Percentiles rank a stretch among this genome's conserved stretches.
Conservation (phyloP, 2,888 invertebrate species). For the Cryptus viduatorius region DNA sequence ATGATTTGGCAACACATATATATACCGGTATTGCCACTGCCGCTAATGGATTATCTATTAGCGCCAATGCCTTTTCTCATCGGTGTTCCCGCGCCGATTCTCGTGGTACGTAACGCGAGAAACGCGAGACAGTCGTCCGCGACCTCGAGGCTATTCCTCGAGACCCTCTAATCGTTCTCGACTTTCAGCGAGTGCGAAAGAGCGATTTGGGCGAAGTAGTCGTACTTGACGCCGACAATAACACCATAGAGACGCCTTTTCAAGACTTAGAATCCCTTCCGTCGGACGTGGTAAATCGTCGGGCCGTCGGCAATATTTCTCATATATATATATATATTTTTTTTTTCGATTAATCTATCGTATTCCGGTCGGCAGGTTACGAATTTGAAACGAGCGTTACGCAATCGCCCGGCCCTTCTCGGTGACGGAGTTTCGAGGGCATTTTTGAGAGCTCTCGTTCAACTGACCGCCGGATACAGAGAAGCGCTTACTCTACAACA, state of each 20-base stretch:
- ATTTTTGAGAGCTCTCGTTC: conserved; percentile 95
- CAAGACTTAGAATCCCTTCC: conserved; percentile 96
- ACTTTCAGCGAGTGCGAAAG: conserved; percentile 89
- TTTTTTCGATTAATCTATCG: conserved; percentile 19
- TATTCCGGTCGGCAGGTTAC: conserved; percentile 87
- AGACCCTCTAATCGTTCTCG: background rate
- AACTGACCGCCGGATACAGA: conserved; percentile 97
- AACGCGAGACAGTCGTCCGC: too few species aligned
- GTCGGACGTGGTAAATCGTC: conserved; percentile 90
- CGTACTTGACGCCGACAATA: conserved; percentile 96
- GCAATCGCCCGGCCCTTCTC: conserved; percentile 90
- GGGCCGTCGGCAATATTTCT: conserved; percentile 73
- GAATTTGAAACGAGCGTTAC: conserved; percentile 91
- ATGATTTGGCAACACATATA: conserved; percentile 99
- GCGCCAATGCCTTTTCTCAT: conserved; percentile 99
- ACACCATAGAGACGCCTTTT: conserved; percentile 94
- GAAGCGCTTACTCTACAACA: conserved; percentile 93
- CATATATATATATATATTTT: conserved; percentile 8
- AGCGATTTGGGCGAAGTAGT: conserved; percentile 97
- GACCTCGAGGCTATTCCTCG: too few species aligned
- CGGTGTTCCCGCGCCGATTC: conserved; percentile 95
- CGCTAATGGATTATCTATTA: conserved; percentile 94
- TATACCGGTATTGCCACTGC: conserved; percentile 96
- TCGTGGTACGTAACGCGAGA: conserved; percentile 87
- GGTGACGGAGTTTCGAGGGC: conserved; percentile 97